Evolutionary conservation across 2,888 invertebrate genomes (phyloP), one percentile per base, ranked within the genome.

Genomic region (Calephelis perditalis): DNA sequence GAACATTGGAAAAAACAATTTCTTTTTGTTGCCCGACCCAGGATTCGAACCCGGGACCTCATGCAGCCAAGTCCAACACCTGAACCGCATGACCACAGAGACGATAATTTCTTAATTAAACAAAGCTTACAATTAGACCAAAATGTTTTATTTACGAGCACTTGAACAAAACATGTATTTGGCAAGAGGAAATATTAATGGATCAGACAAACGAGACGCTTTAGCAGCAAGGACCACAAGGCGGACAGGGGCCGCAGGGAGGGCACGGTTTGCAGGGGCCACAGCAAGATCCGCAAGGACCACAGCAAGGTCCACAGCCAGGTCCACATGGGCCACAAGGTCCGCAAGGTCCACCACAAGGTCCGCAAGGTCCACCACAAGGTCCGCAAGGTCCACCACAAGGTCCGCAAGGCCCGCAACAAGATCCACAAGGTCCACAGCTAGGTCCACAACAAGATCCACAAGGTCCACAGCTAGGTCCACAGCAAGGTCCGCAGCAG

Each of bases 361-460:
- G 59, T 0, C 61, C 64, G 15, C 59, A 52, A 47, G 58, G 55
- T 59, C 57, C 61, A 26, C 47, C 43, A 44, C 64, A 74, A 40
- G 40, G 6, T 8, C 40, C 40, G 63, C 73, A 62, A 40, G 59
- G 62, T 8, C 55, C 37, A 56, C 65, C 63, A 56, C 69, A 75
- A 60, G 76, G 71, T 58, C 70, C 70, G 60, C 65, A 72, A 59
- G 69, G 68, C n/a, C 75, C 72, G 52, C 68, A 74, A 70, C 78
- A 79, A 26, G 77, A 75, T 2, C 72, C 71, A 67, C 80, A 81
- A 10, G 82, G 75, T 5, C 72, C 65, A 64, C 77, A 79, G 68
- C 69, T 74, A 36, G 78, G 74, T 35, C 70, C 67, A 63, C 74
- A 6, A 61, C 77, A 77, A 63, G 76, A 71, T 58, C 70, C 70